These are phyloP conservation scores for Leptoclinus maculatus DNA, from an alignment of 2,797 vertebrate species.

Conservation along the genomic window DNA sequence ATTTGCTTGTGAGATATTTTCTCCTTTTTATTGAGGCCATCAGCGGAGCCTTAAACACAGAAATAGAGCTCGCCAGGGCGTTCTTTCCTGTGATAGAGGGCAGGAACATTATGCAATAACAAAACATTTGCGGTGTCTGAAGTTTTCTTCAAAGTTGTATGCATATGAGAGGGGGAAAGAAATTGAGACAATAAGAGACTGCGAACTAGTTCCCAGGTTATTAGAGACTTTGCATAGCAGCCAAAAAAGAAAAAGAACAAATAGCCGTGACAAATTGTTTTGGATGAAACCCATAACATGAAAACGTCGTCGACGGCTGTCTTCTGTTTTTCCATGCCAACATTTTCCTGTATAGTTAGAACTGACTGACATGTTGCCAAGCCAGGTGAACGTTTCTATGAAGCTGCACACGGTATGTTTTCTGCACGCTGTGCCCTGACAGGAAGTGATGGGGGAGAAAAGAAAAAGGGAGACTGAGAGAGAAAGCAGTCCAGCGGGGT, in stretches of 20 bases:
- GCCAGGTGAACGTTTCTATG: slow-evolving; percentile 50
- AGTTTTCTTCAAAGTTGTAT: slow-evolving; percentile 53
- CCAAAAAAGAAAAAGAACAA: slow-evolving; percentile 51
- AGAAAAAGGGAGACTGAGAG: slow-evolving; percentile 27
- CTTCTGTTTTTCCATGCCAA: slow-evolving; percentile 37
- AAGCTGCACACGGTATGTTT: slow-evolving; percentile 30
- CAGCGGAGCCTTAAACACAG: slow-evolving; percentile 52
- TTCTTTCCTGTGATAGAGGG: slow-evolving; percentile 53
- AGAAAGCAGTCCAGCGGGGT: slow-evolving; percentile 36
- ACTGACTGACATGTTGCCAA: slow-evolving; percentile 29
- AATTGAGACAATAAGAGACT: slow-evolving; percentile 4
- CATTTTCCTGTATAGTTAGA: neutral
- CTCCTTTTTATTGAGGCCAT: slow-evolving; percentile 55
- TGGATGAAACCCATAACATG: slow-evolving; percentile 38
- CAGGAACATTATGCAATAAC: slow-evolving; percentile 53
- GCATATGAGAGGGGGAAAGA: neutral
- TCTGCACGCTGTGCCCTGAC: slow-evolving; percentile 28
- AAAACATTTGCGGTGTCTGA: slow-evolving; percentile 57
- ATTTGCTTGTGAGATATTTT: slow-evolving; percentile 53
- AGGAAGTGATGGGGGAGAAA: slow-evolving; percentile 29
- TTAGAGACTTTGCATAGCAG: slow-evolving; percentile 34
- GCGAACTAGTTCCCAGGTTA: slow-evolving; percentile 42
- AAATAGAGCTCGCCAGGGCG: slow-evolving; percentile 45
- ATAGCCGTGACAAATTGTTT: slow-evolving; percentile 48
- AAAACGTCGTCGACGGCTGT: slow-evolving; percentile 39